Evolutionary conservation across 2,888 invertebrate species (phyloP), one percentile per base, ranked within the genome.

Genomic region (Octodonta nipae): DNA sequence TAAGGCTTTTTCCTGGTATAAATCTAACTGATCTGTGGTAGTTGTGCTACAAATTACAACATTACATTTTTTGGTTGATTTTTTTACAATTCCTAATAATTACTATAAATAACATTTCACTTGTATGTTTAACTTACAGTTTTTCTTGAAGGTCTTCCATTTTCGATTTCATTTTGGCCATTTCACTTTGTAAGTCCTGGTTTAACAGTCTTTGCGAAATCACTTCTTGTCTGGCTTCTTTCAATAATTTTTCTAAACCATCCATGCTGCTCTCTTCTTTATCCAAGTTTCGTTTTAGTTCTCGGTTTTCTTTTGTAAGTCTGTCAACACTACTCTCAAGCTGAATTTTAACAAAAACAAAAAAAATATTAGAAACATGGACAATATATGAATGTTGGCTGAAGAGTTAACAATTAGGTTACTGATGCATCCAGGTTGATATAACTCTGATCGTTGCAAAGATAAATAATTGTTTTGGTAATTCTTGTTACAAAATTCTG

Each of bases 151-250:
- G 52, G 15, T 68, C 68, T 7, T 55, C 49, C 7, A 73, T 59
- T 50, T 67, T 68, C 22, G 67, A 63, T 46, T 71, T 73, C 38
- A 76, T 55, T 29, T 65, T 64, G 37, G 65, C 60, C 13, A 76
- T 67, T 58, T 78, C 77, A 31, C 66, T 63, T 41, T 73, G 71
- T 15, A 78, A 64, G 58, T 78, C 76, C 49, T 78, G 73, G 51
- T 76, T 67, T 8, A 66, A 62, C 24, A 75, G 48, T 48, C 74
- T 71, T 17, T 72, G 62, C 36, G 74, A 71, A 14, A 76, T 72
- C n/a, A 70, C 63, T 44, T 77, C 75, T 32, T 68, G 65, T 15
- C 73, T 64, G 6, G 71, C 65, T 33, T 68, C 65, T 22, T 64
- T 62, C 25, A 78, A 48, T 8, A 75, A 54, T 28, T 64, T 63